Percentiles rank a stretch among this genome's conserved stretches.
phyloP scores from a whole-genome alignment of 1,140 invertebrate genomes.

The Bombus ignitus region DNA sequence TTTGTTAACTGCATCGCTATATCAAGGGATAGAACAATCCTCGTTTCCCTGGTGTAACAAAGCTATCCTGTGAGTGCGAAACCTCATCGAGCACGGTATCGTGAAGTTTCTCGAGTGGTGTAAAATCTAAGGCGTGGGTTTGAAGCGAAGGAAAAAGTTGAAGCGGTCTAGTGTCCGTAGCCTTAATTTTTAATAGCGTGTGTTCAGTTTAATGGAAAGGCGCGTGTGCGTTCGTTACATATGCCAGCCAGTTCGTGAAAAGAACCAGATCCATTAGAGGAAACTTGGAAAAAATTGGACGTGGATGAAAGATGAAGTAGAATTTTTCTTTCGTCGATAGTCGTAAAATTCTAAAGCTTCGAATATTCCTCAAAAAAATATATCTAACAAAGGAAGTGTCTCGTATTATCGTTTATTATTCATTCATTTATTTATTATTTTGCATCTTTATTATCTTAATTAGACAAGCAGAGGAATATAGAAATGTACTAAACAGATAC shows the following conservation, averaged over 20 bases:
- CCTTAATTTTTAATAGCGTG: slow-evolving; percentile 22
- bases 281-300: background rate
- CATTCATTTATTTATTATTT: background rate
- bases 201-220: slow-evolving; percentile 25
- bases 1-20: background rate
- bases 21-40: background rate
- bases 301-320: no score
- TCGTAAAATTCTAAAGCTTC: background rate
- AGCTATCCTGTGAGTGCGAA: background rate
- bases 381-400: background rate
- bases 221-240: slow-evolving; percentile 1
- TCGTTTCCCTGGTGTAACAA: background rate
- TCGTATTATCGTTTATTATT: background rate
- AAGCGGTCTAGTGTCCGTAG: background rate
- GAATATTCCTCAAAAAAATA: background rate
- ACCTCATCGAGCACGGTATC: background rate
- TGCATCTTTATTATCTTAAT: background rate
- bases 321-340: background rate
- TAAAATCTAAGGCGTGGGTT: background rate
- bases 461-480: background rate
- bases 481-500: no score
- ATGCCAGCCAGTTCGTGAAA: background rate
- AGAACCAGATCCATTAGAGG: background rate
- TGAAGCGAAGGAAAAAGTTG: background rate
- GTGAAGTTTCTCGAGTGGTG: background rate